Evolutionary conservation across 1,140 invertebrate genomes (phyloP).

Genomic region (Macrocentrus cingulum): DNA sequence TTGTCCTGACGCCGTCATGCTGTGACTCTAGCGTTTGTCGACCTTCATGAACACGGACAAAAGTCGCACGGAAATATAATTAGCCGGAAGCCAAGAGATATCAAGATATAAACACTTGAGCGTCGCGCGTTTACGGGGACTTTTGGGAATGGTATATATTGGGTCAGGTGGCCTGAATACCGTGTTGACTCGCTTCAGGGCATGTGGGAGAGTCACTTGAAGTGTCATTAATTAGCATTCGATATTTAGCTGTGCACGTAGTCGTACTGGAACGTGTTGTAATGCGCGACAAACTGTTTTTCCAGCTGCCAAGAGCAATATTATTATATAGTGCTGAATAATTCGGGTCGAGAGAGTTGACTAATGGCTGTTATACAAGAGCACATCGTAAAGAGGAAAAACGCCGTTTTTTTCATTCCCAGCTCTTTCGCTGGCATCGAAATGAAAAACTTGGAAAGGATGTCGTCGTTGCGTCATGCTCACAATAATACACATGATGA

Average conservation of each 20-base stretch:
- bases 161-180: conserved; percentile 24
- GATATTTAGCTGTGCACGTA: conserved; percentile 4
- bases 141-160: background rate
- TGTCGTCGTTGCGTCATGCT: conserved; percentile 13
- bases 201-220: background rate
- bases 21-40: background rate
- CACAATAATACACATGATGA: conserved; percentile 22
- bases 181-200: background rate
- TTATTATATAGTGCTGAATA: background rate
- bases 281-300: conserved; percentile 6
- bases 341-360: background rate
- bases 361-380: background rate
- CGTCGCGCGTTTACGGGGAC: too few species aligned
- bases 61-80: background rate
- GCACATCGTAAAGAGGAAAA: background rate
- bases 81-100: conserved; percentile 6
- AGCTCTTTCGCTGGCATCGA: background rate
- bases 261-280: conserved; percentile 11
- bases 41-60: conserved; percentile 1
- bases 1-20: conserved; percentile 17
- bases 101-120: too few species aligned
- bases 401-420: background rate
- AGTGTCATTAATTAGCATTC: conserved; percentile 10
- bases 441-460: conserved; percentile 2
- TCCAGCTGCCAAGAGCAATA: background rate